A percentile compares a stretch with the other conserved stretches of the same genome.
These are phyloP conservation scores for western clawed frog (Xenopus tropicalis) DNA, from an alignment of 2,113 vertebrate species.

Conservation along the genomic window UCB_Xtro_10.0 CM004443.2:148893001-148893500, in stretches of 20 bases:
- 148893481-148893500: too few species aligned
- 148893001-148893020: too few species aligned
- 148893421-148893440: neutral
- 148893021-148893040: too few species aligned
- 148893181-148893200: neutral
- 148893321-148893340: neutral
- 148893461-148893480: too few species aligned
- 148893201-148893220: neutral
- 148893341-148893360: slow-evolving; percentile 5
- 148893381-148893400: slow-evolving; percentile 18
- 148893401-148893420: slow-evolving; percentile 5
- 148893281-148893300: neutral
- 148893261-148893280: neutral
- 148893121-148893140: too few species aligned
- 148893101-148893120: too few species aligned
- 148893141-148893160: too few species aligned
- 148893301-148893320: slow-evolving; percentile 1
- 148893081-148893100: too few species aligned
- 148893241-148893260: neutral
- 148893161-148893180: too few species aligned
- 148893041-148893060: too few species aligned
- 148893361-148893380: slow-evolving; percentile 4
- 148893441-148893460: too few species aligned
- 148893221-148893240: neutral
- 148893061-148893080: too few species aligned